Evolutionary conservation across 2,797 vertebrate genomes (phyloP).

Genomic region (Enteromius argenteus): DNA sequence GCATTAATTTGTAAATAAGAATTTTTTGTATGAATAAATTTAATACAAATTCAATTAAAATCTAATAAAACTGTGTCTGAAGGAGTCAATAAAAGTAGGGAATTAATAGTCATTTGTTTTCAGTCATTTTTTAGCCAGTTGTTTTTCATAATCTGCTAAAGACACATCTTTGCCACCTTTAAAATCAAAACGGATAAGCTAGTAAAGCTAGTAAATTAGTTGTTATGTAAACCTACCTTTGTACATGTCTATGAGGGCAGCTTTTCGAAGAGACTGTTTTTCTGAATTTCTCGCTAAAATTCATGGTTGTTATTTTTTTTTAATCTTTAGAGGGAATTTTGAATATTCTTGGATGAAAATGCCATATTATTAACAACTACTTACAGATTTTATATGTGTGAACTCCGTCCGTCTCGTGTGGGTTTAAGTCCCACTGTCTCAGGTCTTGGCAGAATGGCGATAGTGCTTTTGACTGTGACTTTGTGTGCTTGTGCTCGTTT

Average conservation of each 20-base stretch:
- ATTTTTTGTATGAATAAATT: background rate
- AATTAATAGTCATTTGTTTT: background rate
- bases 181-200: background rate
- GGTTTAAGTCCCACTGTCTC: conserved; percentile 42
- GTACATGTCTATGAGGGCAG: background rate
- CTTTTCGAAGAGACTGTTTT: background rate
- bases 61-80: background rate
- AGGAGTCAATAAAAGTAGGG: background rate
- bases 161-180: background rate
- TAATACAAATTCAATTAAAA: background rate
- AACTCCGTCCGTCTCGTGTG: conserved; percentile 8
- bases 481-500: conserved; percentile 52
- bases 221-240: background rate
- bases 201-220: no score
- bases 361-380: background rate
- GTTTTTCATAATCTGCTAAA: background rate
- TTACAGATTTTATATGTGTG: conserved; percentile 1
- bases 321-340: conserved; percentile 8
- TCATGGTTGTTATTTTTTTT: background rate
- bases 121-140: background rate
- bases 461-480: conserved; percentile 51
- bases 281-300: background rate
- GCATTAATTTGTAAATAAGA: background rate
- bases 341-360: conserved; percentile 3
- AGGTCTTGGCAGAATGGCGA: conserved; percentile 39